Base-by-base conservation (phyloP, 2,113 vertebrate species). In the Triplophysa rosa region DNA sequence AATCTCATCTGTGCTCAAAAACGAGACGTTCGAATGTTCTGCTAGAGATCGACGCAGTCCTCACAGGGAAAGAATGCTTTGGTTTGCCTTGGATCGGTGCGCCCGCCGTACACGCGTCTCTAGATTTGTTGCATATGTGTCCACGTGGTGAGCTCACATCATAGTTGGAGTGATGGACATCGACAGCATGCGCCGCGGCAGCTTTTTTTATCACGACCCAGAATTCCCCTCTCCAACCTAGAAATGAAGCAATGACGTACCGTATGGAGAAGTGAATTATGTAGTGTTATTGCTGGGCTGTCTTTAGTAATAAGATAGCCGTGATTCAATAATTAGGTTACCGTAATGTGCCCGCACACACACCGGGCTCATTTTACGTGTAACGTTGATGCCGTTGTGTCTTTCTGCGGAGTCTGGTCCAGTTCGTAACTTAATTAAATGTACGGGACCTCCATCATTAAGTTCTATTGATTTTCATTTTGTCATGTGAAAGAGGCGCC, bases 401-500 rank as follows among this genome's bases (percentile, higher is more conserved):
- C 64, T 80, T 85, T 84, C 59, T 85, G 80, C 83, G 79, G 82
- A 83, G 71, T 77, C 82, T 58, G 61, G 54, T 26, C 29, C 61
- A 40, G 56, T 85, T 71, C 70, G 67, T 79, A 77, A 84, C 54
- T 86, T 87, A 89, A 87, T 90, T 84, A 87, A 88, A 87, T 84
- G 76, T 88, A 77, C 84, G 85, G 81, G 77, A 70, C 54, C 40
- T 10, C 40, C 71, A 74, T 88, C 85, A 88, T 89, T 87, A 87
- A 16, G 80, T 70, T 73, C 19, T 79, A 88, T 89, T 84, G 88
- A 90, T 90, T 89, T 90, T 87, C 85, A 83, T 72, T 87, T 83
- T 81, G 82, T 87, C 80, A 85, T 80, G 73, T 65, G 56, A 67
- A 65, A 21, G 12, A 82, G 77, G n/a, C 45, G 24, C 75, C 62